Evolutionary conservation across 2,797 vertebrate species (phyloP), one percentile per base, ranked within the genome.

Genomic region (Sarcophilus harrisii): DNA sequence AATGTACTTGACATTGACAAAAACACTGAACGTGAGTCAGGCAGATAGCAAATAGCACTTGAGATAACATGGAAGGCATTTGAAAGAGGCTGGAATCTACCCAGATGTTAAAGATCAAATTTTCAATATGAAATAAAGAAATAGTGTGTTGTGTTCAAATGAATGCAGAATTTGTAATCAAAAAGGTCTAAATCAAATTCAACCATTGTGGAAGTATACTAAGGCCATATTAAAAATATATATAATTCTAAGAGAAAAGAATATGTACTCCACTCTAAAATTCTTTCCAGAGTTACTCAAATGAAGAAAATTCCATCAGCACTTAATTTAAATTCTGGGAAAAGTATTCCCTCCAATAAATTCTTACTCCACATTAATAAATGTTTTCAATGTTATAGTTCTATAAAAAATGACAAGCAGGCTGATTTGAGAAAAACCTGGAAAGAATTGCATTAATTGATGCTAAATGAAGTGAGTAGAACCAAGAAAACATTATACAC

Each of bases 51-150:
- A 55, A 5, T 4, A 59, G 52, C 11, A 91, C 92, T 90, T 54
- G 21, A 90, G 93, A 91, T n/a, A 94, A 90, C 12, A 14, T 18
- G 16, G 32, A 57, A 6, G 18, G 10, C 92, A 18, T 93, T 54
- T 91, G 92, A 90, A 91, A 94, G 90, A 93, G 90, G 91, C 10
- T 89, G 8, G 11, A 9, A 87, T 87, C 38, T 87, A n/a, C 9
- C 30, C 62, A 54, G 60, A 9, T 49, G 89, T 54, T 49, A 92
- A 62, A 12, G 1, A 1, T 12, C 27, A 24, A 3, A 89, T 93
- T 60, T 73, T 27, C 38, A 87, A 27, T 27, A 49, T 24, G 27
- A 9, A 9, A 27, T 1, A 81, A 38, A 81, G 21, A 81, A 81
- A 81, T 45, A 45, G 8, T 81, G 73, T 45, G n/a, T 2, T 45